Percentiles rank a stretch among this genome's conserved stretches.
Evolutionary conservation across 2,888 invertebrate genomes (phyloP).

Genomic region (Polyommatus icarus): DNA sequence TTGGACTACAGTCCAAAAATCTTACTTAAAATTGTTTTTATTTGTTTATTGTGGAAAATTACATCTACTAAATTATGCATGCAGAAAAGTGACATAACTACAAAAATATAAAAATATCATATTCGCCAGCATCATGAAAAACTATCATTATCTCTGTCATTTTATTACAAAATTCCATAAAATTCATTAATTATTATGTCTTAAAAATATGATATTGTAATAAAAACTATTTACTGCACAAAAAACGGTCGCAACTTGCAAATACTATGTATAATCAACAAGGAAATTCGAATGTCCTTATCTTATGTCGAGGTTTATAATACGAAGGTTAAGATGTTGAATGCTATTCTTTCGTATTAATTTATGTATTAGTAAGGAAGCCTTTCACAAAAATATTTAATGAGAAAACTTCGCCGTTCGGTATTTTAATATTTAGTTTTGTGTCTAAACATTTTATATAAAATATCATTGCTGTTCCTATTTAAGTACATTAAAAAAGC

Average conservation of each 20-base stretch:
- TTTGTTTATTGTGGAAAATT: not conserved
- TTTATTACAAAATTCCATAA: not conserved
- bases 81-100: not conserved
- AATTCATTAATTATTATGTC: not conserved
- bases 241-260: not conserved
- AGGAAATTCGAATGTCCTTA: slow-evolving; percentile 1
- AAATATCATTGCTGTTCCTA: no score
- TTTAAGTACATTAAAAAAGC: no score
- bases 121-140: not conserved
- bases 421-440: no score
- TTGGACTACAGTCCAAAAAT: no score
- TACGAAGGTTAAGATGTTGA: not conserved
- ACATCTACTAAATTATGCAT: not conserved
- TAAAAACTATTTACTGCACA: not conserved
- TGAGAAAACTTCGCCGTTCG: no score
- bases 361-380: no score
- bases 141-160: not conserved
- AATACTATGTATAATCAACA: not conserved
- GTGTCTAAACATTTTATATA: no score
- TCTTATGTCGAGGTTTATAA: not conserved
- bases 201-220: not conserved
- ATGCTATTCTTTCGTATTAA: no score
- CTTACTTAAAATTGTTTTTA: no score
- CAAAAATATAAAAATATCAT: not conserved
- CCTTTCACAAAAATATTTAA: no score